Evolutionary conservation across 2,113 vertebrate genomes (phyloP).

Genomic region (Pedionomus torquatus): DNA sequence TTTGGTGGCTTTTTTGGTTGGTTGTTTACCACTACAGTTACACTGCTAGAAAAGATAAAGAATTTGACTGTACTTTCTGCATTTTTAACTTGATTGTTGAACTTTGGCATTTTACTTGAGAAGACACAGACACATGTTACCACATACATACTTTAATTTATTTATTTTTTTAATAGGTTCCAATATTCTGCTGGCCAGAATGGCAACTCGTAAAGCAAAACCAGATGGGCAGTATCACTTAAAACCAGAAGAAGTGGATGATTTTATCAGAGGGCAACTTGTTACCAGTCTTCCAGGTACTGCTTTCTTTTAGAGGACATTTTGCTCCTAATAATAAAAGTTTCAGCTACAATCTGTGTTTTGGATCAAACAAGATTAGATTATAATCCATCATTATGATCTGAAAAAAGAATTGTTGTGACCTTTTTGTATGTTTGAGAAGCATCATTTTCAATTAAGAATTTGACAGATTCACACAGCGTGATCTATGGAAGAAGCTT

Average conservation of each 20-base stretch:
- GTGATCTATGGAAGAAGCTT: neutral
- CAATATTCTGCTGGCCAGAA: slow-evolving; percentile 96
- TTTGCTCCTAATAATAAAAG: neutral
- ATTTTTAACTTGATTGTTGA: neutral
- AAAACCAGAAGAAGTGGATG: slow-evolving; percentile 92
- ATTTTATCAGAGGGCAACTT: slow-evolving; percentile 92
- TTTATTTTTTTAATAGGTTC: slow-evolving; percentile 80
- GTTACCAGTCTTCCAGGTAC: slow-evolving; percentile 93
- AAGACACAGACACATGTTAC: neutral
- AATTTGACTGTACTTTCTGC: neutral
- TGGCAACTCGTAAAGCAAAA: slow-evolving; percentile 95
- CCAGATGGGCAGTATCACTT: slow-evolving; percentile 93
- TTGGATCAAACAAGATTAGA: neutral
- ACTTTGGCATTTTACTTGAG: neutral
- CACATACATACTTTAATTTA: neutral
- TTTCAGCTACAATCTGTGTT: neutral
- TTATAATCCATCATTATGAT: neutral
- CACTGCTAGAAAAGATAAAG: neutral
- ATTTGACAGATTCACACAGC: neutral
- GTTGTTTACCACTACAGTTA: neutral
- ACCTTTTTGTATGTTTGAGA: neutral
- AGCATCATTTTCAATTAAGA: neutral
- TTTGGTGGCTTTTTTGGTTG: neutral
- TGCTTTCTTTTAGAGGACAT: neutral
- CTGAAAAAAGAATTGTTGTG: neutral